Evolutionary conservation across 2,113 vertebrate genomes (phyloP).

Genomic region (Elachura formosa): DNA sequence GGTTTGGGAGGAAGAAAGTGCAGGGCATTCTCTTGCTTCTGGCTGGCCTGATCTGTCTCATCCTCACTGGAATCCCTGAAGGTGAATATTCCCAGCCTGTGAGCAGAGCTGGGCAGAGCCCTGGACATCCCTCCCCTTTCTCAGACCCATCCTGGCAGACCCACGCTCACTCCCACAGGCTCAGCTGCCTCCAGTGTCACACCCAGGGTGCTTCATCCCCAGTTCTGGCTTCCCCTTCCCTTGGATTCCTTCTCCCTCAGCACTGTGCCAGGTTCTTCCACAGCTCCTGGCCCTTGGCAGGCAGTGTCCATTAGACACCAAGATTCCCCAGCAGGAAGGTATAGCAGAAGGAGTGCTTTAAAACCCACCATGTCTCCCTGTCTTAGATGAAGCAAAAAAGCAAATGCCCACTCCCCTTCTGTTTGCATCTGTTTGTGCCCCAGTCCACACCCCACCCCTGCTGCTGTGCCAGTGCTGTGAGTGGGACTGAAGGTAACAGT

Average conservation of each 20-base stretch:
- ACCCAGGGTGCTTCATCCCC: not conserved
- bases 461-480: not conserved
- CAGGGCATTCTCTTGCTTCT: slow-evolving; percentile 66
- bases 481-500: not conserved
- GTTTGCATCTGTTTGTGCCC: not conserved
- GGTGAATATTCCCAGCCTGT: slow-evolving; percentile 50
- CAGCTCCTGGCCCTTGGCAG: not conserved
- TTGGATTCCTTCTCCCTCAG: not conserved
- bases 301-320: not conserved
- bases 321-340: too few relatives aligned
- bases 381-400: not conserved
- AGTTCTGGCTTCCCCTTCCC: not conserved
- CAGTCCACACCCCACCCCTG: too few relatives aligned
- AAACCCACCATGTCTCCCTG: not conserved
- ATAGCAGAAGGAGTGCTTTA: not conserved
- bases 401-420: not conserved
- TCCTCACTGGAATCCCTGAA: slow-evolving; percentile 73
- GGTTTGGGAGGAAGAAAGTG: slow-evolving; percentile 77
- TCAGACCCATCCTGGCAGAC: not conserved
- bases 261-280: not conserved
- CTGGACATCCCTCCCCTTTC: not conserved
- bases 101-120: not conserved
- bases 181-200: not conserved
- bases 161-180: fast-evolving
- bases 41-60: slow-evolving; percentile 75